Conservation (phyloP, 2,113 vertebrate species). For the Cercopithecus mona region DNA sequence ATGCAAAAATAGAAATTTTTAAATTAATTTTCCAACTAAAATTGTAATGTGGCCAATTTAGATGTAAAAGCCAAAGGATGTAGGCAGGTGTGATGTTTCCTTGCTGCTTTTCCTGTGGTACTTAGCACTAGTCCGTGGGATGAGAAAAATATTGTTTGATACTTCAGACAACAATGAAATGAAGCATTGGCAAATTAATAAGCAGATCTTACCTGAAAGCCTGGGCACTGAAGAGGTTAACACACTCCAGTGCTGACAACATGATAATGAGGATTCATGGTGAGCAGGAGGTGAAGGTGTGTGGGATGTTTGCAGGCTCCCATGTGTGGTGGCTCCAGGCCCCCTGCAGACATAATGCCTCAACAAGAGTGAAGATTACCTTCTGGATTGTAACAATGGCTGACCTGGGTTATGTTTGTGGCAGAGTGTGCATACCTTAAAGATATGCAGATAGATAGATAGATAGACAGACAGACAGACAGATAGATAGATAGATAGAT, state of each 20-base stretch:
- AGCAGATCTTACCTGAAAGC: not conserved
- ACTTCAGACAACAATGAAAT: not conserved
- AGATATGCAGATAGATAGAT: not conserved
- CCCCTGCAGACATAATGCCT: not conserved
- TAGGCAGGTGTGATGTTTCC: no score
- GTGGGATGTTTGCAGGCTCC: not conserved
- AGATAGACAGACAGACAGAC: not conserved
- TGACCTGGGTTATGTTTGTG: not conserved
- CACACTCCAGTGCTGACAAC: conserved; percentile 42
- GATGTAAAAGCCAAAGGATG: not conserved
- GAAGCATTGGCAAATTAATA: not conserved
- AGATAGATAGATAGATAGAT: not conserved
- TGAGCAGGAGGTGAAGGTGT: conserved; percentile 54
- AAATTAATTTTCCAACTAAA: not conserved
- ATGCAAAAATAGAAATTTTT: not conserved
- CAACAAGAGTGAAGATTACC: conserved; percentile 44
- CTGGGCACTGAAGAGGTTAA: conserved; percentile 53
- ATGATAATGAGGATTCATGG: conserved; percentile 67
- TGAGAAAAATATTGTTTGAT: not conserved
- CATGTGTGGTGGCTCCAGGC: not conserved
- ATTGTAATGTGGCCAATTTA: not conserved
- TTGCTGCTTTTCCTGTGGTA: not conserved
- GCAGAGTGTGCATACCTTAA: not conserved
- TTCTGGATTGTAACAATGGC: not conserved
- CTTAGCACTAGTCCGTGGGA: not conserved